Evolutionary conservation across 2,113 vertebrate genomes (phyloP).

Genomic region (Struthidea cinerea): DNA sequence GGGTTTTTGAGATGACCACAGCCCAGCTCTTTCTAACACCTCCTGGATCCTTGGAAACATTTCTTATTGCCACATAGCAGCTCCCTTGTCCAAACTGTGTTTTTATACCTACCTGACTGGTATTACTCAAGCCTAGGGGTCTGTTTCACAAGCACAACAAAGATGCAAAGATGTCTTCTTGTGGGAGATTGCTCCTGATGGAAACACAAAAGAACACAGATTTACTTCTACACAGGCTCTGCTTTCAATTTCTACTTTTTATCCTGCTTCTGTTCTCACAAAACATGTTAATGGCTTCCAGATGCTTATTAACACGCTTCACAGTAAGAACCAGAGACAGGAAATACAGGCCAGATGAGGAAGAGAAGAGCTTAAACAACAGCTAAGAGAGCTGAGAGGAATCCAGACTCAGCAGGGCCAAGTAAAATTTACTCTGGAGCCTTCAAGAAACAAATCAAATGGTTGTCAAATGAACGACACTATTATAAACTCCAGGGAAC

Average conservation of each 20-base stretch:
- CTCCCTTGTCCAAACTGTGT: not conserved
- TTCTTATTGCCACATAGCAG: not conserved
- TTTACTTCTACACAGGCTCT: not conserved
- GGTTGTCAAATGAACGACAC: not conserved
- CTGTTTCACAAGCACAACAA: not conserved
- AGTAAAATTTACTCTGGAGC: not conserved
- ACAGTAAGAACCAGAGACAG: constrained; percentile 23
- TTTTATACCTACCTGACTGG: not conserved
- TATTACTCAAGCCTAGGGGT: not conserved
- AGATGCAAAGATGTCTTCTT: not conserved
- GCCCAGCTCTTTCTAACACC: not conserved
- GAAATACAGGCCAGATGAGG: constrained; percentile 59
- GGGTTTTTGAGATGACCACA: not conserved
- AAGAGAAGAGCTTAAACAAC: constrained; percentile 7
- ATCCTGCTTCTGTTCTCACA: constrained; percentile 40
- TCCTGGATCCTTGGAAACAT: not conserved
- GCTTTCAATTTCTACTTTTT: constrained; percentile 24
- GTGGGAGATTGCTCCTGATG: not conserved
- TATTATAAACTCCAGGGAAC: not conserved
- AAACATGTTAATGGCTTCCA: constrained; percentile 39
- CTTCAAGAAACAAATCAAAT: not conserved
- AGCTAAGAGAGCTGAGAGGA: not conserved
- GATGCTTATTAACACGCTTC: constrained; percentile 42
- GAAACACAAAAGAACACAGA: not conserved
- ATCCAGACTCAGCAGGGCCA: not conserved